Percentiles rank a stretch among this genome's conserved stretches.
Evolutionary conservation across 2,797 vertebrate genomes (phyloP).

Genomic region (Myotis findleyi): DNA sequence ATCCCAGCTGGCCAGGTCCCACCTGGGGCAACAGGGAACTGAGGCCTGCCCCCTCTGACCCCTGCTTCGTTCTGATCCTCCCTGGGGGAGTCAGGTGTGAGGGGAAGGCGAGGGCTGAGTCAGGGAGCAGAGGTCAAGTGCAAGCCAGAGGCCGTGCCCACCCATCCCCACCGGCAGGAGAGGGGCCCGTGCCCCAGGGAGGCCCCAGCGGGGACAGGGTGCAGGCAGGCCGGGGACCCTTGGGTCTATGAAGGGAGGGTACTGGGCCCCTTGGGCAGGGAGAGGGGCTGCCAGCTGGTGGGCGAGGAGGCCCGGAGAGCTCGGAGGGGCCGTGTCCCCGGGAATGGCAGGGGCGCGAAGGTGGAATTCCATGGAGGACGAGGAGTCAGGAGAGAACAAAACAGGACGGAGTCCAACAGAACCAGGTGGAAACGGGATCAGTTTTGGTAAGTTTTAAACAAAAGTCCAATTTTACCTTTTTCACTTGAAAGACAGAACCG

Average conservation of each 20-base stretch:
- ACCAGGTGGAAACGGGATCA: rapidly evolving
- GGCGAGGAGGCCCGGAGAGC: not conserved
- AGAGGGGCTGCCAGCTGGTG: not conserved
- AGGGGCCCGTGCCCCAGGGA: not conserved
- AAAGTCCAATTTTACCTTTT: not conserved
- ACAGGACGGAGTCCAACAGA: not conserved
- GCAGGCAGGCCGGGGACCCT: not conserved
- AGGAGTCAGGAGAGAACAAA: not conserved
- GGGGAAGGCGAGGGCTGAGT: rapidly evolving
- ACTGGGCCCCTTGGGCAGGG: rapidly evolving
- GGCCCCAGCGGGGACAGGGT: rapidly evolving
- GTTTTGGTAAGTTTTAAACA: not conserved
- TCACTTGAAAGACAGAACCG: not conserved
- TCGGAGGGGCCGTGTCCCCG: rapidly evolving
- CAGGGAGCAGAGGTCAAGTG: not conserved
- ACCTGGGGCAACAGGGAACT: not conserved
- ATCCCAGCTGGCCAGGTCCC: not conserved
- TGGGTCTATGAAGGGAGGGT: not conserved
- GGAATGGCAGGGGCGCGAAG: not conserved
- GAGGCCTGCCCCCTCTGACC: not conserved
- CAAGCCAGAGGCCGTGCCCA: not conserved
- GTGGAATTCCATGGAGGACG: not conserved
- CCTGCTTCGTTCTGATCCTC: not conserved
- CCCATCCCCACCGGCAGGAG: rapidly evolving
- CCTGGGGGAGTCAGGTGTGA: no score